Base-by-base conservation (phyloP, 2,797 vertebrate genomes). In the Sebastes minor region DNA sequence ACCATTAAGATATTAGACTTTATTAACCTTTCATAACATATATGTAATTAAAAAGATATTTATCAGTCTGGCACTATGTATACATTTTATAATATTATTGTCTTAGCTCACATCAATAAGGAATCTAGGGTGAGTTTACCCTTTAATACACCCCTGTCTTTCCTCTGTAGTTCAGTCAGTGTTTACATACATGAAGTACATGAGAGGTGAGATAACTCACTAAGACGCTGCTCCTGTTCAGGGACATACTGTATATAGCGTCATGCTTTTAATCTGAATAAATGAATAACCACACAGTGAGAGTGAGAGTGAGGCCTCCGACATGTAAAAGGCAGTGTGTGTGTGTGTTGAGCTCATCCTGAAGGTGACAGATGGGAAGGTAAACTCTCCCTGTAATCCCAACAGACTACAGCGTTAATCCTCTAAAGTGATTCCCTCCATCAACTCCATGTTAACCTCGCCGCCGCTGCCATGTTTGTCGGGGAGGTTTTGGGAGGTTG, bases 351-450 rank as follows among this genome's bases (percentile, higher is more conserved):
- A 8, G 23, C 64, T 63, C 49, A 16, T n/a, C 28, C 30, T 49
- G 33, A 35, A 76, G 66, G 81, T 35, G 86, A 86, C 94, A 94
- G 92, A 92, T 91, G 92, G 90, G 62, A 60, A 84, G 90, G 86
- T 91, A 75, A 83, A 14, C 89, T 83, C 63, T 65, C 27, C 22
- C 72, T 76, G 28, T 92, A 94, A 94, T 93, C 91, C 85, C 74
- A 53, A 82, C 83, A 87, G 76, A 90, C 89, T 74, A 90, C 85
- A 35, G 49, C 11, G 18, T 62, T 92, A 94, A 94, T 94, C 93
- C 85, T 67, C 73, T 90, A 83, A 88, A 85, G 83, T 90, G 87
- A 91, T 87, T 86, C 85, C 68, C 68, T 84, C 82, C 76, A 80
- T 76, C 80, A 67, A 38, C 22, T 57, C 63, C 70, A 25, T 46